These are phyloP conservation scores for Drosophila varians DNA, from an alignment of 1,140 invertebrate species.

Conservation along the genomic window DNA sequence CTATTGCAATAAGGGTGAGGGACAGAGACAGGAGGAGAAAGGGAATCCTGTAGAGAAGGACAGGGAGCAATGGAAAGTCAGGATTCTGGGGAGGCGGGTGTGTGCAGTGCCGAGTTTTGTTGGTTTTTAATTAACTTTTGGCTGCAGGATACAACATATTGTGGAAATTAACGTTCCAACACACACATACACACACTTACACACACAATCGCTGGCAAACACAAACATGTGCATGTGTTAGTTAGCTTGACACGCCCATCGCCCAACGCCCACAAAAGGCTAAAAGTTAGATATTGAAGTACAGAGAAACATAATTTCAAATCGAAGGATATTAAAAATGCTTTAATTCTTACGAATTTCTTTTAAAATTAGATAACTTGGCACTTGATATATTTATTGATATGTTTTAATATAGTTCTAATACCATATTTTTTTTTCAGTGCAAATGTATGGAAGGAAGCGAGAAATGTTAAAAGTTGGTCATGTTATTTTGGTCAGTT, in stretches of 20 bases:
- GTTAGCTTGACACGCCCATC: constrained; percentile 47
- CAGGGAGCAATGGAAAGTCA: not conserved
- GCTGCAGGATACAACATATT: constrained; percentile 83
- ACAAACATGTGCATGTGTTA: constrained; percentile 57
- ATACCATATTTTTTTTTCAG: not conserved
- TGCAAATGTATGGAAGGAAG: not conserved
- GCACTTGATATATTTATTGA: no score
- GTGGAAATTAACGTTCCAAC: constrained; percentile 80
- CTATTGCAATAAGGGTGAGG: constrained; percentile 7
- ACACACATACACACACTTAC: constrained; percentile 54
- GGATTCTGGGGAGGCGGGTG: not conserved
- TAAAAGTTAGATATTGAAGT: constrained; percentile 22
- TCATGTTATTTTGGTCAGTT: constrained; percentile 41
- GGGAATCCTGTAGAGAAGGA: not conserved
- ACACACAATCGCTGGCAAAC: constrained; percentile 45
- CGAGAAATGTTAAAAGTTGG: constrained; percentile 15
- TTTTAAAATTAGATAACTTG: no score
- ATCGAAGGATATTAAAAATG: constrained; percentile 1
- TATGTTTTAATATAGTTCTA: no score
- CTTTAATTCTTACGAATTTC: no score
- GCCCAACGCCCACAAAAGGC: constrained; percentile 43
- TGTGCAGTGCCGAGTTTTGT: constrained; percentile 72
- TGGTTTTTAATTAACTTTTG: constrained; percentile 84
- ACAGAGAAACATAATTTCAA: not conserved
- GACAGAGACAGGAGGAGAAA: not conserved